A percentile compares a stretch with the other conserved stretches of the same genome.
phyloP scores from a whole-genome alignment of 2,113 vertebrate genomes.

The Neodontobutis hainanensis region DNA sequence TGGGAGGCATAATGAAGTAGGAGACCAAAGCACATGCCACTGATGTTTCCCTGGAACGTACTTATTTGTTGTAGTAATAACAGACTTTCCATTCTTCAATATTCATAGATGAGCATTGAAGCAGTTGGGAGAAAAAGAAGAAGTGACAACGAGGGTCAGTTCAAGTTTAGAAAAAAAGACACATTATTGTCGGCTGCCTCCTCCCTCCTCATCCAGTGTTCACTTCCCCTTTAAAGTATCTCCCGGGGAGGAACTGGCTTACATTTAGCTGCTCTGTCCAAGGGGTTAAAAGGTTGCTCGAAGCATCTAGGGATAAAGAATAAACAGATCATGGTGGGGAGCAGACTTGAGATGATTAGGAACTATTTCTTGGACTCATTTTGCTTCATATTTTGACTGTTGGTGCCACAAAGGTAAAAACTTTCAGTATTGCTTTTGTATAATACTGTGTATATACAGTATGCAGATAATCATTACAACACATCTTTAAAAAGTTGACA shows the following conservation, averaged over 20 bases:
- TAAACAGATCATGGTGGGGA: not conserved
- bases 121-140: not conserved
- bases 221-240: slow-evolving; percentile 61
- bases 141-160: not conserved
- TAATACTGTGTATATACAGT: not conserved
- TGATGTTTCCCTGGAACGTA: slow-evolving; percentile 23
- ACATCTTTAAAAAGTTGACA: not conserved
- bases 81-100: slow-evolving; percentile 3
- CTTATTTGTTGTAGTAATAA: slow-evolving; percentile 13
- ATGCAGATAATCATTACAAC: not conserved
- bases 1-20: not conserved
- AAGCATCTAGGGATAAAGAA: not conserved
- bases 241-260: slow-evolving; percentile 17
- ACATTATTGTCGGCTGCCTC: not conserved
- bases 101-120: not conserved
- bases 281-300: slow-evolving; percentile 7
- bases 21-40: slow-evolving; percentile 5
- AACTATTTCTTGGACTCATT: slow-evolving; percentile 5
- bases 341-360: slow-evolving; percentile 6
- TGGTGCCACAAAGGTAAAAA: slow-evolving; percentile 34
- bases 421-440: not conserved
- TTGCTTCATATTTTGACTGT: not conserved
- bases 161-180: slow-evolving; percentile 19
- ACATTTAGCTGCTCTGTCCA: slow-evolving; percentile 6
- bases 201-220: slow-evolving; percentile 21